These are phyloP conservation scores for Idris sp. DNA, from an alignment of 1,140 invertebrate genomes.

Conservation along the genomic window DNA sequence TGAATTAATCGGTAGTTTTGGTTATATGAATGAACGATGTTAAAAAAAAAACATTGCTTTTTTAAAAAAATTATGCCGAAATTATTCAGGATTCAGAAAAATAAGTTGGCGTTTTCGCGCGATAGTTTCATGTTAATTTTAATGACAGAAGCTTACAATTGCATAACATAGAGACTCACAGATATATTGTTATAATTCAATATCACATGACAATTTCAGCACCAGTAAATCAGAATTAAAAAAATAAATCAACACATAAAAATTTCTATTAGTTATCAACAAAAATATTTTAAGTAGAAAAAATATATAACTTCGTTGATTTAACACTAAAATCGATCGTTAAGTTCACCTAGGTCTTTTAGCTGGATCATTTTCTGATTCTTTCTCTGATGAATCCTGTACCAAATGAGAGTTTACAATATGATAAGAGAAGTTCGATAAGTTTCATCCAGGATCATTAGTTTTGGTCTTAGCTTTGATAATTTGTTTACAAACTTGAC, in stretches of 20 bases:
- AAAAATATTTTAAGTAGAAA: too few species aligned
- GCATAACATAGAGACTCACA: constrained; percentile 1
- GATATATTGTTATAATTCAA: constrained; percentile 5
- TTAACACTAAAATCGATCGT: too few species aligned
- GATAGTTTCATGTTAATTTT: constrained; percentile 2
- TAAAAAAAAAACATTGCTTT: constrained; percentile 3
- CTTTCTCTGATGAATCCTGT: background rate
- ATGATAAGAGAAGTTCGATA: constrained; percentile 7
- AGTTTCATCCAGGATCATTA: background rate
- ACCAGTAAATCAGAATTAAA: too few species aligned
- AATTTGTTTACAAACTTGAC: background rate
- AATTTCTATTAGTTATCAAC: too few species aligned
- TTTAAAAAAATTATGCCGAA: constrained; percentile 4
- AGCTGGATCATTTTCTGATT: background rate
- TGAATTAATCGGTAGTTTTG: constrained; percentile 5
- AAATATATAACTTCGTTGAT: too few species aligned
- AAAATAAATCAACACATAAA: too few species aligned
- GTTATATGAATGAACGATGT: constrained; percentile 8
- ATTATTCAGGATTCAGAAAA: background rate
- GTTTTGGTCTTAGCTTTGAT: background rate
- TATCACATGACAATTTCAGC: constrained; percentile 7
- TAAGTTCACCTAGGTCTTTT: background rate
- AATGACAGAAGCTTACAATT: constrained; percentile 3
- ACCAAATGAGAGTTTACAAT: background rate
- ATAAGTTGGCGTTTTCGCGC: constrained; percentile 2